Conservation (phyloP, 2,888 invertebrate species). For the Eudasyphora cyanicolor region DNA sequence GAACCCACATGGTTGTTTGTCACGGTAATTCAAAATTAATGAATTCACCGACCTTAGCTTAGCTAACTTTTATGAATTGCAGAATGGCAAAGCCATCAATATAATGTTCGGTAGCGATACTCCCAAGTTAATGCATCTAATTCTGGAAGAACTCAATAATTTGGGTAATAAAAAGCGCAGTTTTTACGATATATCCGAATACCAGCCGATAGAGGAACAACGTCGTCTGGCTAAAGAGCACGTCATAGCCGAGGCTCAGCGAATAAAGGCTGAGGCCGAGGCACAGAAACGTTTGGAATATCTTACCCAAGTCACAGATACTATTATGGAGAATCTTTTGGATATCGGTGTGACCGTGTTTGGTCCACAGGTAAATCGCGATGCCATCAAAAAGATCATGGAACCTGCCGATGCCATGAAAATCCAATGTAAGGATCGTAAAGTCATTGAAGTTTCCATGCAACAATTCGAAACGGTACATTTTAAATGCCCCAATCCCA, state of each 20-base stretch:
- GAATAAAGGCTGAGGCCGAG: constrained; percentile 71
- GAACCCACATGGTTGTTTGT: constrained; percentile 95
- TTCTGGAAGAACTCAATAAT: constrained; percentile 85
- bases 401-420: constrained; percentile 76
- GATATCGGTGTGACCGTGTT: constrained; percentile 77
- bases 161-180: constrained; percentile 77
- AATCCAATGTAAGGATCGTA: constrained; percentile 76
- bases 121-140: constrained; percentile 85
- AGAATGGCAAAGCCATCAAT: constrained; percentile 87
- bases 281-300: constrained; percentile 72
- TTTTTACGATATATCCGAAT: constrained; percentile 79
- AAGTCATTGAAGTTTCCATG: constrained; percentile 67
- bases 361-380: constrained; percentile 77
- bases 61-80: constrained; percentile 13
- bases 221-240: constrained; percentile 69
- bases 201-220: constrained; percentile 80
- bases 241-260: constrained; percentile 69
- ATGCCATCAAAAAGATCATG: constrained; percentile 74
- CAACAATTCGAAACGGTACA: constrained; percentile 74
- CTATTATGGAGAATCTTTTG: constrained; percentile 74
- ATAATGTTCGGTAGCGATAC: constrained; percentile 91
- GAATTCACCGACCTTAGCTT: not conserved
- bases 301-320: constrained; percentile 73
- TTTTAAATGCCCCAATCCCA: constrained; percentile 75
- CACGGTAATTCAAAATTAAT: constrained; percentile 82